Conservation (phyloP, 2,113 vertebrate genomes). For the Protomyctophum bolini region DNA sequence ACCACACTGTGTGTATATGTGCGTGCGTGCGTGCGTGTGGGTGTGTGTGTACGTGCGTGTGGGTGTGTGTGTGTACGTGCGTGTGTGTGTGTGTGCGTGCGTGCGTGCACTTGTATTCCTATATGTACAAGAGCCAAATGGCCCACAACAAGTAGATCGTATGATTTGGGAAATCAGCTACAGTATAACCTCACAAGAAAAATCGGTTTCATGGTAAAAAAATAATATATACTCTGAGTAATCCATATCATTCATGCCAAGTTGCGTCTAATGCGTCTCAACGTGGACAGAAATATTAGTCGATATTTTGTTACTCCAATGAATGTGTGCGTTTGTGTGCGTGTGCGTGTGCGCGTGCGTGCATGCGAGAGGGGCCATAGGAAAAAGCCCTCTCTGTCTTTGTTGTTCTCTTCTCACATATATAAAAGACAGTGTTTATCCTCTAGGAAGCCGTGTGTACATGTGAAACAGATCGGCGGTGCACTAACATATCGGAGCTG, state of each 20-base stretch:
- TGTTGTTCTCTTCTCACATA: slow-evolving; percentile 62
- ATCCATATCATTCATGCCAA: too few species aligned
- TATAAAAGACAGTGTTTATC: slow-evolving; percentile 64
- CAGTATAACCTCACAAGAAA: too few species aligned
- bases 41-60: not conserved
- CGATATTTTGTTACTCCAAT: too few species aligned
- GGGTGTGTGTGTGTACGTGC: not conserved
- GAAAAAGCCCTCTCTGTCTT: slow-evolving; percentile 56
- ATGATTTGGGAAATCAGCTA: too few species aligned
- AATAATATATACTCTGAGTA: too few species aligned
- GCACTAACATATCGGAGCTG: slow-evolving; percentile 22
- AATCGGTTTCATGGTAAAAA: too few species aligned
- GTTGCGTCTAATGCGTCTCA: too few species aligned
- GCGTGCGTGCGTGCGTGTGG: not conserved
- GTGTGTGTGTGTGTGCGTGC: not conserved
- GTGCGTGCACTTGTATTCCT: not conserved
- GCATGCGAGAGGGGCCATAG: slow-evolving; percentile 19
- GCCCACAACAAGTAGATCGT: too few species aligned
- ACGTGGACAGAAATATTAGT: too few species aligned
- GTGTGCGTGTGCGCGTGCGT: slow-evolving; percentile 8
- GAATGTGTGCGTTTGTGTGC: not conserved
- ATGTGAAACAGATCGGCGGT: slow-evolving; percentile 51
- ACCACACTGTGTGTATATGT: slow-evolving; percentile 57
- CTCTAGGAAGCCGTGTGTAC: slow-evolving; percentile 57
- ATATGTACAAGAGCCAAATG: too few species aligned